A percentile compares a stretch with the other conserved stretches of the same genome.
Conservation (phyloP, 1,140 invertebrate species). For the Heliconius hewitsoni region DNA sequence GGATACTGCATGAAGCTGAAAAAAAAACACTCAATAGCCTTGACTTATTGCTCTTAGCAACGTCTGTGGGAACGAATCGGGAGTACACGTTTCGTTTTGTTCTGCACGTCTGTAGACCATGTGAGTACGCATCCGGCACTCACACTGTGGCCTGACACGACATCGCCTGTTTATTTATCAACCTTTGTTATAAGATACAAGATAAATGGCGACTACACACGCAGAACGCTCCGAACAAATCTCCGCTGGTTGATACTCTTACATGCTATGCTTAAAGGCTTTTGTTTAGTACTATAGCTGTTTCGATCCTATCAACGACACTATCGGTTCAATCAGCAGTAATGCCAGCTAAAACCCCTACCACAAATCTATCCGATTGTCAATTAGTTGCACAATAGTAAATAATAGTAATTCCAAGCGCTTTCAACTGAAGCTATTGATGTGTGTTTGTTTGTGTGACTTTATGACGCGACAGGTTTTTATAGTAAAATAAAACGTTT, state of each 20-base stretch:
- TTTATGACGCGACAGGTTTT: not conserved
- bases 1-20: too few relatives aligned
- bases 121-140: conserved; percentile 71
- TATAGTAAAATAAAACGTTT: not conserved
- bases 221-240: conserved; percentile 27
- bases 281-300: conserved; percentile 3
- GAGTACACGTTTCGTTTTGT: conserved; percentile 59
- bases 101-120: conserved; percentile 67
- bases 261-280: not conserved
- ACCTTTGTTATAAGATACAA: conserved; percentile 47
- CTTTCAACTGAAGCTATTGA: not conserved
- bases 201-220: conserved; percentile 50
- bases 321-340: conserved; percentile 21
- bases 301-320: conserved; percentile 21
- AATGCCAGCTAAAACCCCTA: conserved; percentile 17
- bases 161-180: conserved; percentile 58
- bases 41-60: conserved; percentile 62
- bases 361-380: conserved; percentile 22
- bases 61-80: conserved; percentile 69
- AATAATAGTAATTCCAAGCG: conserved; percentile 10
- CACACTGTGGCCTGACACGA: conserved; percentile 48
- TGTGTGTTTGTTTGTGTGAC: not conserved
- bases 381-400: conserved; percentile 26
- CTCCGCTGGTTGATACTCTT: not conserved
- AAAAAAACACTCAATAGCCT: conserved; percentile 54